phyloP scores from a whole-genome alignment of 2,113 vertebrate species.

The Microtus pennsylvanicus region DNA sequence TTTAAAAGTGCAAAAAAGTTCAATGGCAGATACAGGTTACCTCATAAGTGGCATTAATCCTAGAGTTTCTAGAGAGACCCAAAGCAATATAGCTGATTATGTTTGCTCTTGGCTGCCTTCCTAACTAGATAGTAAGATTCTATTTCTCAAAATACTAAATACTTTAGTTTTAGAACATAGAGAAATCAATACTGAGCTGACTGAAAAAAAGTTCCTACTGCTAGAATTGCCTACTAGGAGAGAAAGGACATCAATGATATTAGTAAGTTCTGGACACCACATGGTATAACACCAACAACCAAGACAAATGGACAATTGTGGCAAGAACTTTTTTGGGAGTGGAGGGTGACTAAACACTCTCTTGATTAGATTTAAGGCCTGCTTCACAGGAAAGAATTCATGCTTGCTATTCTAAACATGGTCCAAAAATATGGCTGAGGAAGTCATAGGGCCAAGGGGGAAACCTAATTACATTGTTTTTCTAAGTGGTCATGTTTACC shows the following conservation, averaged over 20 bases:
- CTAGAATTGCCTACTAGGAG: neutral
- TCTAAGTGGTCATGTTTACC: no score
- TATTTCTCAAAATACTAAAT: neutral
- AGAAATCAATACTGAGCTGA: neutral
- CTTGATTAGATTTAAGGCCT: neutral
- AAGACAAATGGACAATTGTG: neutral
- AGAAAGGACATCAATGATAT: neutral
- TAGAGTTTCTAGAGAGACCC: neutral
- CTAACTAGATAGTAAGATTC: neutral
- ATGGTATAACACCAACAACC: no score
- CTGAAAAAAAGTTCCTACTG: neutral
- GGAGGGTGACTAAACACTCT: neutral
- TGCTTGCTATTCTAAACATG: neutral
- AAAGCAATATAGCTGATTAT: neutral
- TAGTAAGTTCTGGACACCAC: neutral
- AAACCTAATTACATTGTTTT: no score
- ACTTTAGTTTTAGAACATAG: neutral
- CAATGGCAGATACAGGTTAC: neutral
- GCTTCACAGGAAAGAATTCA: neutral
- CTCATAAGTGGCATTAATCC: neutral
- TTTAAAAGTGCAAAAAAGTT: neutral
- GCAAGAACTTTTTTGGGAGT: neutral
- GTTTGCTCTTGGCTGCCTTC: neutral
- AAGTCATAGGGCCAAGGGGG: no score
- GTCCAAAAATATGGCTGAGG: neutral